A percentile compares a stretch with the other conserved stretches of the same genome.
These are phyloP conservation scores for Polymixis lichenea DNA, from an alignment of 2,888 invertebrate genomes.

Conservation along the genomic window DNA sequence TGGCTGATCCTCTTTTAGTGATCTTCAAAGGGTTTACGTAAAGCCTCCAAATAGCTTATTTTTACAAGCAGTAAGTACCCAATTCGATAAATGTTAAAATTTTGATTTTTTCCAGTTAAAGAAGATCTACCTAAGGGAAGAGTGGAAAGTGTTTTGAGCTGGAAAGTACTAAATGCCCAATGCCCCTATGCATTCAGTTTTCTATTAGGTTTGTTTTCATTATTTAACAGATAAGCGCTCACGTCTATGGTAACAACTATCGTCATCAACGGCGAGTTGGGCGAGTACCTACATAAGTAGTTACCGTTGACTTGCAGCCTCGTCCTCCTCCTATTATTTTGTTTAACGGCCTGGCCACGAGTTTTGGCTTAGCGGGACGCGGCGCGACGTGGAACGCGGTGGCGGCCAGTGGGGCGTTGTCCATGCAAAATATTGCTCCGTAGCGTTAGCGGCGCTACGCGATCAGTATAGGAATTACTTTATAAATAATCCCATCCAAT, in stretches of 20 bases:
- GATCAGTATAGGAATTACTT: too few species aligned
- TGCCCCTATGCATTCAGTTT: constrained; percentile 84
- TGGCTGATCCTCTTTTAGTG: neutral
- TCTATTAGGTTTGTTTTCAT: constrained; percentile 75
- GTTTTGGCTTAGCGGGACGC: too few species aligned
- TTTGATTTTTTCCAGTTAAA: constrained; percentile 68
- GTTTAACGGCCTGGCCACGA: too few species aligned
- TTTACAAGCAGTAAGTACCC: neutral
- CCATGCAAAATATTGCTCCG: too few species aligned
- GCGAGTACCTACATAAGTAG: neutral
- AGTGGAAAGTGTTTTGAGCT: constrained; percentile 74
- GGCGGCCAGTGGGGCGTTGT: too few species aligned
- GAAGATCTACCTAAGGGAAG: constrained; percentile 77
- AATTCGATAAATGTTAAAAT: neutral
- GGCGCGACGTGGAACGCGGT: too few species aligned
- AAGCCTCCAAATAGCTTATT: neutral
- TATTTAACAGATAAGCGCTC: neutral
- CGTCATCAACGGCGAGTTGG: neutral
- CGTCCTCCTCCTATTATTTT: too few species aligned
- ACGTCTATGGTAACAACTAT: neutral
- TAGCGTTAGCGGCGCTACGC: too few species aligned
- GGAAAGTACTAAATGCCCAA: constrained; percentile 70
- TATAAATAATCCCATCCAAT: too few species aligned
- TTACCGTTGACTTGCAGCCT: neutral
- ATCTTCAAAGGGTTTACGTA: neutral